Percentiles rank a stretch among this genome's conserved stretches.
These are phyloP conservation scores for Myotis brandtii DNA, from an alignment of 2,113 vertebrate species.

Conservation along the genomic window DNA sequence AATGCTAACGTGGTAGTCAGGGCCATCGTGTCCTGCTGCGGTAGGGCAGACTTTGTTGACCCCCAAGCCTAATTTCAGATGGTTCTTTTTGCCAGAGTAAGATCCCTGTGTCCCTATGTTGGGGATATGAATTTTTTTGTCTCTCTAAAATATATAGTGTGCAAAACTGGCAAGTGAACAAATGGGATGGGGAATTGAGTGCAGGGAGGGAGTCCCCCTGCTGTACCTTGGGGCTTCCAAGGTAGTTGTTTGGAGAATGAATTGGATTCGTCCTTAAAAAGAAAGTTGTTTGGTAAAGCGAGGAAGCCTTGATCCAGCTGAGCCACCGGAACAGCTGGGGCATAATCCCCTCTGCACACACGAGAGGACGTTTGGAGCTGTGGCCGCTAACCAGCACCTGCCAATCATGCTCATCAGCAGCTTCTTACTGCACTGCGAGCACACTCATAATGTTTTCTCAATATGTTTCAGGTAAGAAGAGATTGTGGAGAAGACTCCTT, in stretches of 20 bases:
- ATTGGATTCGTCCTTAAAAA: conserved; percentile 34
- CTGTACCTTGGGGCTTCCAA: not conserved
- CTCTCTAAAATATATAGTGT: not conserved
- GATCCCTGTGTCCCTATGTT: not conserved
- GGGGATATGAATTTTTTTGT: not conserved
- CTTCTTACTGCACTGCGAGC: not conserved
- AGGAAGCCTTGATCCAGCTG: not conserved
- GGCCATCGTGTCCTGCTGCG: accelerated
- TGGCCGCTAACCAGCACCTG: not conserved
- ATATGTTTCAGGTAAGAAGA: not conserved
- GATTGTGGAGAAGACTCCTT: not conserved
- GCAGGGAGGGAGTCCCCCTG: not conserved
- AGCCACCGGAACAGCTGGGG: not conserved
- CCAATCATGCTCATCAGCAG: too few species aligned
- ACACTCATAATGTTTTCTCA: not conserved
- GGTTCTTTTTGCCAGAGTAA: accelerated
- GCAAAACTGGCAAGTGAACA: not conserved
- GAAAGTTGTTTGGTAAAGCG: not conserved
- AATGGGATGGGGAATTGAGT: not conserved
- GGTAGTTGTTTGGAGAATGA: conserved; percentile 8
- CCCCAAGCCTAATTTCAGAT: not conserved
- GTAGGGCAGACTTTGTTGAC: not conserved
- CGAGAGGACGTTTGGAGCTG: not conserved
- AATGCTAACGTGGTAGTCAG: not conserved
- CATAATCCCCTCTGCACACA: too few species aligned